phyloP scores from a whole-genome alignment of 2,113 vertebrate genomes.

The Xyliphius kryptos region DNA sequence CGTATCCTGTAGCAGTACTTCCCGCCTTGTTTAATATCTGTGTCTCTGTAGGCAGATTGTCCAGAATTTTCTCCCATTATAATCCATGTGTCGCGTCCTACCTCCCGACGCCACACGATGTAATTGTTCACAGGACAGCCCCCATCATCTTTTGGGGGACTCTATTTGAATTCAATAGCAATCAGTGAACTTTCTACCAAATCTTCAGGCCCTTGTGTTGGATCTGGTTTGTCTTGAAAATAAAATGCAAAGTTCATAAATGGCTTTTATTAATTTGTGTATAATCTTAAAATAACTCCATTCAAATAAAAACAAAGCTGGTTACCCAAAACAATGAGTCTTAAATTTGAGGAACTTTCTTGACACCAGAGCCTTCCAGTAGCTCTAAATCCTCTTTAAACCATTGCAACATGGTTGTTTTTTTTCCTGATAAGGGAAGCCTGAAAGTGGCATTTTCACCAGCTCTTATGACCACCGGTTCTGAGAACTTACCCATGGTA shows the following conservation, averaged over 20 bases:
- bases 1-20: conserved; percentile 78
- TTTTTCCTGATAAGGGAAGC: conserved; percentile 69
- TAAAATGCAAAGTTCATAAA: conserved; percentile 12
- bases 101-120: conserved; percentile 69
- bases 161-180: conserved; percentile 74
- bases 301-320: conserved; percentile 43
- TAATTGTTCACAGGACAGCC: conserved; percentile 70
- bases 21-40: conserved; percentile 64
- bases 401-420: conserved; percentile 71
- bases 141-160: conserved; percentile 71
- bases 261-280: background rate
- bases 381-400: conserved; percentile 71
- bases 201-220: conserved; percentile 74
- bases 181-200: conserved; percentile 61
- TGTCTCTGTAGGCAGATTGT: conserved; percentile 63
- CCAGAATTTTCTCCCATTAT: conserved; percentile 63
- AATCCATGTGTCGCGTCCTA: conserved; percentile 72
- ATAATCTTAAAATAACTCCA: background rate
- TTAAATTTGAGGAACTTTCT: conserved; percentile 64
- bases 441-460: conserved; percentile 70
- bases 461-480: conserved; percentile 67
- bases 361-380: conserved; percentile 51
- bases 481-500: conserved; percentile 61
- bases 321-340: conserved; percentile 75
- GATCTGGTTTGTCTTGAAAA: conserved; percentile 77